Percentiles rank a stretch among this genome's conserved stretches.
Evolutionary conservation across 2,888 invertebrate genomes (phyloP).

Genomic region (Drosophila recens): DNA sequence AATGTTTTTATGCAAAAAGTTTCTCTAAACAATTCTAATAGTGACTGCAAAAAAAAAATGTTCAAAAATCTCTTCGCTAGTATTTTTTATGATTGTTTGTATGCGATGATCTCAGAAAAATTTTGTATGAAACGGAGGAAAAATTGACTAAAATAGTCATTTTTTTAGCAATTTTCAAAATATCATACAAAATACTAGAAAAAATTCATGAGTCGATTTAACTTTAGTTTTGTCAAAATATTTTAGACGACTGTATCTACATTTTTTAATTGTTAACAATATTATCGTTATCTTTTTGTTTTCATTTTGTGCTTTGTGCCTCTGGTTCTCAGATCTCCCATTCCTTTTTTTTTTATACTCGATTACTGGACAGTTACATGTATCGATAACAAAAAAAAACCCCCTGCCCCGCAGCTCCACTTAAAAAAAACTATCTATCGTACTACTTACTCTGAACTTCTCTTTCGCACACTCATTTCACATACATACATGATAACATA

Average conservation of each 20-base stretch:
- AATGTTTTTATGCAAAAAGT: too few species aligned
- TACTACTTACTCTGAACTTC: constrained; percentile 23
- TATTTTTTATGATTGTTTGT: too few species aligned
- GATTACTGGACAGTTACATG: constrained; percentile 36
- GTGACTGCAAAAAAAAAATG: too few species aligned
- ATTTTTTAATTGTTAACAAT: not conserved
- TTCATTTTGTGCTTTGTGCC: constrained; percentile 20
- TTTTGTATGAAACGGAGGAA: too few species aligned
- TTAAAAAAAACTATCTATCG: constrained; percentile 26
- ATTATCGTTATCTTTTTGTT: not conserved
- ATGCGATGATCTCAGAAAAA: too few species aligned
- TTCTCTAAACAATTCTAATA: too few species aligned
- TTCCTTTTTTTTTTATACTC: constrained; percentile 5
- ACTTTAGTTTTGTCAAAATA: too few species aligned
- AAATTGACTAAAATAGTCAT: too few species aligned
- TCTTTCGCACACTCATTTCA: constrained; percentile 23
- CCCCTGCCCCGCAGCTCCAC: constrained; percentile 9
- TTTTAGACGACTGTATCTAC: not conserved
- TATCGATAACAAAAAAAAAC: not conserved
- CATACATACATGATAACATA: constrained; percentile 22
- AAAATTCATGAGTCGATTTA: too few species aligned
- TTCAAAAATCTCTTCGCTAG: too few species aligned
- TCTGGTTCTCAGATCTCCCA: constrained; percentile 4
- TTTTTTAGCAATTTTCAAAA: too few species aligned
- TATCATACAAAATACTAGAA: too few species aligned